Evolutionary conservation across 2,888 invertebrate species (phyloP).

Genomic region (Spisula solida): DNA sequence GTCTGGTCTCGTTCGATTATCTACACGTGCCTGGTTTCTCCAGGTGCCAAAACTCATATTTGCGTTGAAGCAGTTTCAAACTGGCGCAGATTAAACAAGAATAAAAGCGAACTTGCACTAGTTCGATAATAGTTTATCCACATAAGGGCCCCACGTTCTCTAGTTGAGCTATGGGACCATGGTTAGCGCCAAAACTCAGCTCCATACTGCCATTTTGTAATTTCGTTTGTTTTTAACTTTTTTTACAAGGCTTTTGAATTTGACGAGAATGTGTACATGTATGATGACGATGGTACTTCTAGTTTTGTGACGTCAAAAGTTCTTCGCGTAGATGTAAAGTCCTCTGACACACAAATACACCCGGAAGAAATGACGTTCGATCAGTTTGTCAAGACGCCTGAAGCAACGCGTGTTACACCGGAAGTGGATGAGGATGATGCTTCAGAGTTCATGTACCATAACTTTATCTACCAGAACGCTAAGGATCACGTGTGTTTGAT

Average conservation of each 20-base stretch:
- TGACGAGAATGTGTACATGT: slow-evolving; percentile 66
- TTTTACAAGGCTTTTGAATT: slow-evolving; percentile 61
- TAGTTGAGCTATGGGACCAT: too few species aligned
- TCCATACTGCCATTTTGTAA: too few species aligned
- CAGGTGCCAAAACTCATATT: too few species aligned
- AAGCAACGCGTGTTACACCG: slow-evolving; percentile 44
- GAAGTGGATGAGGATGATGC: slow-evolving; percentile 70
- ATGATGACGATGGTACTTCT: slow-evolving; percentile 63
- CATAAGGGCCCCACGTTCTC: too few species aligned
- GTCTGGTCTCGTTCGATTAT: too few species aligned
- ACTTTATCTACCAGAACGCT: slow-evolving; percentile 66
- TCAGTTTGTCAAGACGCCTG: slow-evolving; percentile 56
- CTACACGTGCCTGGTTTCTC: too few species aligned
- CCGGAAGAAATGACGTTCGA: slow-evolving; percentile 54
- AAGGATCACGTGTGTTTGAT: slow-evolving; percentile 69
- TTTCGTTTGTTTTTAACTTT: not conserved
- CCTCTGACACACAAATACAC: slow-evolving; percentile 36
- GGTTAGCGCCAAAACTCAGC: too few species aligned
- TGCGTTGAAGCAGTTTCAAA: too few species aligned
- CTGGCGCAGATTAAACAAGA: too few species aligned
- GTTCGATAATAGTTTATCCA: too few species aligned
- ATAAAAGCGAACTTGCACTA: too few species aligned
- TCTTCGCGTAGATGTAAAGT: slow-evolving; percentile 61
- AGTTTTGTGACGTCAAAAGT: slow-evolving; percentile 63
- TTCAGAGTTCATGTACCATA: slow-evolving; percentile 71